Evolutionary conservation across 2,113 vertebrate species (phyloP).

Genomic region (Meleagris gallopavo): DNA sequence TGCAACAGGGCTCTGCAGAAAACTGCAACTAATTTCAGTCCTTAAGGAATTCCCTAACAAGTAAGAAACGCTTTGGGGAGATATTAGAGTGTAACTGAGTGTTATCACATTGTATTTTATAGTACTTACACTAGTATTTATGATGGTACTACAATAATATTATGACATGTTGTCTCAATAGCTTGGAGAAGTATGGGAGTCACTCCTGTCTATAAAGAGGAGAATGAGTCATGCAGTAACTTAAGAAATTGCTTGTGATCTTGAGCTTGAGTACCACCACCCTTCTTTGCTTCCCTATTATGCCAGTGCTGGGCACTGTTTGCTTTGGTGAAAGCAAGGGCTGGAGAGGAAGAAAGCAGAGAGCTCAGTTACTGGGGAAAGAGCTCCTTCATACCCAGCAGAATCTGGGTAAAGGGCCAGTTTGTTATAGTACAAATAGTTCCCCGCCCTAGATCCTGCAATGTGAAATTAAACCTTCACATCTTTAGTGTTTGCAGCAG

Average conservation of each 20-base stretch:
- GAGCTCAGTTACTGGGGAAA: neutral
- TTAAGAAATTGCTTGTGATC: neutral
- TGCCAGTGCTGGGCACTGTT: neutral
- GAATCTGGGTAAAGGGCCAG: neutral
- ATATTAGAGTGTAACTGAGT: neutral
- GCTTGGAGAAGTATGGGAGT: neutral
- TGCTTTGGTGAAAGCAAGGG: neutral
- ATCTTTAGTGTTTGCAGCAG: neutral
- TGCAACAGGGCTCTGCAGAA: neutral
- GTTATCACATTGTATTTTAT: neutral
- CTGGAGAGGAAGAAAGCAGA: neutral
- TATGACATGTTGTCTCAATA: slow-evolving; percentile 2
- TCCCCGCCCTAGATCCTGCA: neutral
- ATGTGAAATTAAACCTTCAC: neutral
- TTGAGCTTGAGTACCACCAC: neutral
- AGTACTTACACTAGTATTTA: neutral
- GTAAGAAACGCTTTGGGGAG: neutral
- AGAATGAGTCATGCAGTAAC: slow-evolving; percentile 5
- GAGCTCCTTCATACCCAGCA: neutral
- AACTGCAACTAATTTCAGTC: neutral
- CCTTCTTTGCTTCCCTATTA: neutral
- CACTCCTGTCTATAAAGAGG: neutral
- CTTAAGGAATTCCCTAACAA: neutral
- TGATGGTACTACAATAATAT: neutral
- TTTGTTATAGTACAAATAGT: neutral